phyloP scores from a whole-genome alignment of 2,113 vertebrate species.

The Cranoglanis bouderius region DNA sequence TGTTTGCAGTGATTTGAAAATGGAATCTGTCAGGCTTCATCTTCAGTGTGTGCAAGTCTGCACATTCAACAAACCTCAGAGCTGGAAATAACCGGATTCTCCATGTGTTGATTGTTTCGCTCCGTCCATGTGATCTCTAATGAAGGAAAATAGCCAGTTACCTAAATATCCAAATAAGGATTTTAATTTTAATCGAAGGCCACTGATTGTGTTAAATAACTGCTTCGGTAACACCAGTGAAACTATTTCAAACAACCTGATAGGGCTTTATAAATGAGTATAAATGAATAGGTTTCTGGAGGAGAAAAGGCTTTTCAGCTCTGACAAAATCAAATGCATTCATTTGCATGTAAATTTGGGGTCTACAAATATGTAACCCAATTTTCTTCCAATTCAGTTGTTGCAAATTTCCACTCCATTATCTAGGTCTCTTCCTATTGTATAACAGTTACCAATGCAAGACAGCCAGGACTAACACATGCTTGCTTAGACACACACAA shows the following conservation, averaged over 20 bases:
- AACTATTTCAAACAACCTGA: neutral
- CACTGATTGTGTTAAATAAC: neutral
- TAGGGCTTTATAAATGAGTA: neutral
- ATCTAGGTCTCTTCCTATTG: constrained; percentile 2
- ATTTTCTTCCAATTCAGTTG: constrained; percentile 16
- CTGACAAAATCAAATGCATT: neutral
- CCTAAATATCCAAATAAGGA: neutral
- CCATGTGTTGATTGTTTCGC: neutral
- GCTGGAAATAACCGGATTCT: neutral
- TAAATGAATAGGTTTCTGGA: constrained; percentile 1
- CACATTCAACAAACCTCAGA: neutral
- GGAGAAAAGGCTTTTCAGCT: constrained; percentile 12
- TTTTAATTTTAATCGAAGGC: neutral
- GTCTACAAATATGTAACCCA: neutral
- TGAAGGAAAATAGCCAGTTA: neutral
- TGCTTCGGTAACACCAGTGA: neutral
- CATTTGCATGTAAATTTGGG: constrained; percentile 17
- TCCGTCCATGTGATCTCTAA: neutral
- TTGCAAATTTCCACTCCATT: constrained; percentile 9
- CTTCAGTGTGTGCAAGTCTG: neutral
- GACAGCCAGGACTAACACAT: neutral
- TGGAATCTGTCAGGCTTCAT: constrained; percentile 18
- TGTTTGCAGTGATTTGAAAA: constrained; percentile 10
- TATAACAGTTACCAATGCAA: neutral
- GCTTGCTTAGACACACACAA: neutral